Base-by-base conservation (phyloP, 1,140 invertebrate species). In the Drosophila sp. region DNA sequence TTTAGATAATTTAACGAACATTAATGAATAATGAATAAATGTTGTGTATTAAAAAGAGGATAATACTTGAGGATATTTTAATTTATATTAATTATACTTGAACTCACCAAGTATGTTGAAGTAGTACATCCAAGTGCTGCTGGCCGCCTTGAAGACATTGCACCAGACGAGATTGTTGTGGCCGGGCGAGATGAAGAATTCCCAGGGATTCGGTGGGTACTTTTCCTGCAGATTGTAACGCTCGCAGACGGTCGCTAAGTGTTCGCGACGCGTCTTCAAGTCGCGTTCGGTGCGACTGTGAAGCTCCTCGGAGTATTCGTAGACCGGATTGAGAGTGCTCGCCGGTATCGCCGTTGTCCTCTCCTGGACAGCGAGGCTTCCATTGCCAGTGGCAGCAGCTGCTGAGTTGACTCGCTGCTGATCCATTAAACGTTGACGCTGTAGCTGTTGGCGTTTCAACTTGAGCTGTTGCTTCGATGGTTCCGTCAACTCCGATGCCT, bases 101-200 rank as follows among this genome's bases (percentile, higher is more conserved):
- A 6, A n/a, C 78, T 93, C 92, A 93, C 94, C 94, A 40, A 96
- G 90, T 87, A 96, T 93, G 92, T 96, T 96, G 75, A 96, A 96
- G 91, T 96, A 96, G 91, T 96, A 96, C 93, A 97, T 94, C 96
- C 96, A 96, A 2, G 95, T 95, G 3, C 95, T 95, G 71, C 95
- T 96, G 6, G 95, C 96, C 34, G 96, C 96, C 93, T 96, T 96
- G 86, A 96, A 96, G 56, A 96, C 94, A 86, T 96, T 96, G 89
- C 95, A 96, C 95, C 95, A 96, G 7, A 96, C 94, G 13, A 96
- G 89, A 75, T 94, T 95, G 73, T 94, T 95, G 74, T 96, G 94
- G 32, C 94, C 93, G 45, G 94, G 94, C 79, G 95, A 95, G 48
- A 96, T 94, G 78, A 96, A 95, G 86, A 96, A 96, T 82, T 96